Evolutionary conservation across 2,113 vertebrate genomes (phyloP), one percentile per base, ranked within the genome.

Genomic region (Pyxicephalus adspersus): DNA sequence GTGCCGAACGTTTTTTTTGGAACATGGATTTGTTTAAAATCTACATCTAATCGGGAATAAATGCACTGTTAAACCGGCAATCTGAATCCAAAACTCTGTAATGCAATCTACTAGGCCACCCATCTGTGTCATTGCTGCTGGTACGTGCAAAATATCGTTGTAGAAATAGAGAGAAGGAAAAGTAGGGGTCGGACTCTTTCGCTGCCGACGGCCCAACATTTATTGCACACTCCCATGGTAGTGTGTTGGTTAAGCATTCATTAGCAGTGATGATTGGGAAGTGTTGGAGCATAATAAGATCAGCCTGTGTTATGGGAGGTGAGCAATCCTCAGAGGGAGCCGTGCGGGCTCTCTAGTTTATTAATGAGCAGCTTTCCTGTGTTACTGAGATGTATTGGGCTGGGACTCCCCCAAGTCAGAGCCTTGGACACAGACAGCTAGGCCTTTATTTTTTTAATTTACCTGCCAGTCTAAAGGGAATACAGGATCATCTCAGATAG

Each of bases 381-480:
- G 91, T 89, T 91, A 88, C 90, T 85, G 86, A 88, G 87, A 89
- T 87, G 90, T 92, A 92, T 90, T 89, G 90, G 87, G 86, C 85
- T 90, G 92, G 89, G 92, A 92, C 87, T 92, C 91, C 90, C 78
- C 93, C 1, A 8, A 77, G 86, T 87, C 66, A 80, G 3, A 0
- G 87, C 84, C 87, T 66, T 76, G 90, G 89, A 84, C 89, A 92
- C 88, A 90, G 89, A 91, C 86, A 90, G 90, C 91, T 92, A 88
- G 91, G 90, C 89, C 90, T 93, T 92, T 89, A 87, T 87, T 90
- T 92, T 89, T 88, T 89, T 88, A 92, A 93, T 92, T 91, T 93
- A 93, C 89, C 91, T 90, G 90, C 87, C 83, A 87, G 87, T 83
- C 89, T 86, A 65, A 84, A 86, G 90, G 90, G 88, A 90, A 89